phyloP scores from a whole-genome alignment of 2,888 invertebrate genomes.

The Drosophila gaucha region DNA sequence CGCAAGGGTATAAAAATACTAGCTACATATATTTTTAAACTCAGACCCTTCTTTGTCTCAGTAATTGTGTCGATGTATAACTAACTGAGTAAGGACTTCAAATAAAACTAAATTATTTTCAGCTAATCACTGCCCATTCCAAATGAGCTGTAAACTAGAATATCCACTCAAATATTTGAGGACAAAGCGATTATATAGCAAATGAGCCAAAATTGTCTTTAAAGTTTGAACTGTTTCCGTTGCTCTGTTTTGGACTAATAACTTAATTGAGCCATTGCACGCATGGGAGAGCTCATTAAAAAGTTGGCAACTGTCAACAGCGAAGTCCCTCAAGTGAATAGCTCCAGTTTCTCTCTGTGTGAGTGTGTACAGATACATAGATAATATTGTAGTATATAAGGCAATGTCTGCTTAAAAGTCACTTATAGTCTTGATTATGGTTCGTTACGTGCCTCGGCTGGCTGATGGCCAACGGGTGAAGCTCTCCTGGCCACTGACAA shows the following conservation, averaged over 20 bases:
- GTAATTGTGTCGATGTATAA: too few relatives aligned
- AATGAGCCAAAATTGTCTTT: conserved; percentile 55
- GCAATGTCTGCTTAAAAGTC: not conserved
- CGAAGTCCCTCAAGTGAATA: conserved; percentile 2
- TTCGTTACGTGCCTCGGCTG: conserved; percentile 71
- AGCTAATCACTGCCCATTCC: too few relatives aligned
- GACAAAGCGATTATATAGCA: conserved; percentile 51
- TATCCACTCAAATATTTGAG: conserved; percentile 47
- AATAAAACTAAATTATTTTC: too few relatives aligned
- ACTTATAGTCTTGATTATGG: conserved; percentile 45
- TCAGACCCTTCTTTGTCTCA: too few relatives aligned
- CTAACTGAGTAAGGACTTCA: too few relatives aligned
- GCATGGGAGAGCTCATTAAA: conserved; percentile 66
- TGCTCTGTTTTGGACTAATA: conserved; percentile 53
- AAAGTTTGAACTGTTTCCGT: conserved; percentile 55
- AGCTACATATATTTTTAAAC: too few relatives aligned
- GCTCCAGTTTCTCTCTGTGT: not conserved
- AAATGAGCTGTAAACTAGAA: too few relatives aligned
- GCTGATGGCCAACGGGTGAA: conserved; percentile 59
- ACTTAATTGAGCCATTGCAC: conserved; percentile 72
- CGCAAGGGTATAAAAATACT: too few relatives aligned
- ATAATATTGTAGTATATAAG: conserved; percentile 44
- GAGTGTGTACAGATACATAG: conserved; percentile 4
- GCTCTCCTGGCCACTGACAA: conserved; percentile 63
- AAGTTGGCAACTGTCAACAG: conserved; percentile 54